Conservation (phyloP, 2,888 invertebrate species). For the Acrobasis suavella region DNA sequence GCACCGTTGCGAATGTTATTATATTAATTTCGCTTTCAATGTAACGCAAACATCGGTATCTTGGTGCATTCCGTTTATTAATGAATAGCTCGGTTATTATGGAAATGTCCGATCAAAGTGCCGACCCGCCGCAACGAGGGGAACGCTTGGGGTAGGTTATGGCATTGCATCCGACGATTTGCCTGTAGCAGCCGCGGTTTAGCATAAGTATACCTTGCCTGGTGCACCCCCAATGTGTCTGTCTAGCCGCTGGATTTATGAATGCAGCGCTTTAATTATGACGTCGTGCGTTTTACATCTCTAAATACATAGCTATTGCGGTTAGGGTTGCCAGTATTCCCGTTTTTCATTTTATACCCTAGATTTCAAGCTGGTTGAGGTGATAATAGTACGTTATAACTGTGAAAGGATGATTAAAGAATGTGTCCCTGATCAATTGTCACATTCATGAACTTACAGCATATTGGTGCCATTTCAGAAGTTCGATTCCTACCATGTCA, state of each 20-base stretch:
- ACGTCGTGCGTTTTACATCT: slow-evolving; percentile 40
- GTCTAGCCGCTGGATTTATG: slow-evolving; percentile 71
- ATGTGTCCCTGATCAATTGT: too few species aligned
- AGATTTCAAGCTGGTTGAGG: too few species aligned
- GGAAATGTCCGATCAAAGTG: slow-evolving; percentile 70
- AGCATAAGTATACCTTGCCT: slow-evolving; percentile 67
- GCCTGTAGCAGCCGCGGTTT: slow-evolving; percentile 72
- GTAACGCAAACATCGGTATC: slow-evolving; percentile 34
- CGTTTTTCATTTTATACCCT: too few species aligned
- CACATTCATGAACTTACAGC: too few species aligned
- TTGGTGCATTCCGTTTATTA: slow-evolving; percentile 40
- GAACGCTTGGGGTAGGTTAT: slow-evolving; percentile 76
- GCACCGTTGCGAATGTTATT: slow-evolving; percentile 26
- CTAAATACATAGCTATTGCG: slow-evolving; percentile 9
- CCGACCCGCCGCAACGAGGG: slow-evolving; percentile 72
- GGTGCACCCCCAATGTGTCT: slow-evolving; percentile 64
- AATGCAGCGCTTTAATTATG: slow-evolving; percentile 69
- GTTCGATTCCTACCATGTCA: too few species aligned
- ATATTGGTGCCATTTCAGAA: too few species aligned
- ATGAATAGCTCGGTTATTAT: slow-evolving; percentile 58
- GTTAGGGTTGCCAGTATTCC: neutral
- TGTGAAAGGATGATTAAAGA: too few species aligned
- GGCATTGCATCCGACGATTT: slow-evolving; percentile 73
- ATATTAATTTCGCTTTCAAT: slow-evolving; percentile 33
- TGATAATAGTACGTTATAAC: too few species aligned